These are phyloP conservation scores for Danio jaintianensis DNA, from an alignment of 2,797 vertebrate species.

Conservation along the genomic window DNA sequence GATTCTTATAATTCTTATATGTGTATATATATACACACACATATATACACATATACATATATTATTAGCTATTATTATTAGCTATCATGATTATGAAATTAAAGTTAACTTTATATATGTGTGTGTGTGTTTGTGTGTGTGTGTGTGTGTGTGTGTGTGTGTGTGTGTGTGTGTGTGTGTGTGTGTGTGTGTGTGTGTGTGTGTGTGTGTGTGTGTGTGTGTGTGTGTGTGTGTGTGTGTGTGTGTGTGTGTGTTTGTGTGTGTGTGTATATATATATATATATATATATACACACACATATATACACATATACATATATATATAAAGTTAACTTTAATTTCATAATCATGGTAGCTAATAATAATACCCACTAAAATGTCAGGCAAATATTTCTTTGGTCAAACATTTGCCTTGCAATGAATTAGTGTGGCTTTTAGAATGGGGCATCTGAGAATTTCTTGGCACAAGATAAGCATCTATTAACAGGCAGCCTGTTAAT, in stretches of 20 bases:
- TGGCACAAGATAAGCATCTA: constrained; percentile 48
- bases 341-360: neutral
- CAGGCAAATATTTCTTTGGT: neutral
- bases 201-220: no score
- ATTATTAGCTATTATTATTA: constrained; percentile 18
- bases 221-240: no score
- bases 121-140: no score
- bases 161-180: no score
- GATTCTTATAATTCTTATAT: no score
- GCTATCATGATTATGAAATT: neutral
- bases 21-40: no score
- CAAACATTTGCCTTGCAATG: constrained; percentile 43
- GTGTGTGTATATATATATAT: neutral
- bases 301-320: neutral
- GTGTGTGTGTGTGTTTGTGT: no score
- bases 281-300: no score
- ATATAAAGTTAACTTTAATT: neutral
- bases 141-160: no score
- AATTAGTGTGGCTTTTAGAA: constrained; percentile 49
- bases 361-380: neutral
- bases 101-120: neutral
- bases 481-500: constrained; percentile 50
- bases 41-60: no score
- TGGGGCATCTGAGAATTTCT: constrained; percentile 30
- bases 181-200: no score